phyloP scores from a whole-genome alignment of 2,797 vertebrate species.

The Acipenser transmontanus region DNA sequence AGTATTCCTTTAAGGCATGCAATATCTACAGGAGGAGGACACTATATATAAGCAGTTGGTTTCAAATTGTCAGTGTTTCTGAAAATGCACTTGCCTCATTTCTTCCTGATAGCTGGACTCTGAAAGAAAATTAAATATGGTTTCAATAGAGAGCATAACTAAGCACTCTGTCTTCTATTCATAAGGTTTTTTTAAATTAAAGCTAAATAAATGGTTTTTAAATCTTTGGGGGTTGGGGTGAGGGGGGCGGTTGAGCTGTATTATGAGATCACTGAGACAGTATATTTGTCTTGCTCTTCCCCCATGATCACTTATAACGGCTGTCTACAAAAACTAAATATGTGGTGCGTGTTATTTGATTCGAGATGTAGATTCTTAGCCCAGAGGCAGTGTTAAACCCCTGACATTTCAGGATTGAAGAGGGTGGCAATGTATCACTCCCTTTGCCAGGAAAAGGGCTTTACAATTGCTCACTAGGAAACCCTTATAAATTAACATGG shows the following conservation, averaged over 20 bases:
- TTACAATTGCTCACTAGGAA: no score
- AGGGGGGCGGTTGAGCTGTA: neutral
- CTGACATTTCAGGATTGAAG: neutral
- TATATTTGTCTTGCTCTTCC: neutral
- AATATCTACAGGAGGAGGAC: no score
- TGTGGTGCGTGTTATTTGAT: neutral
- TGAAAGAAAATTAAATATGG: slow-evolving; percentile 33
- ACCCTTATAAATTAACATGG: no score
- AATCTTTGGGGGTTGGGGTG: neutral
- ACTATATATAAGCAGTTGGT: neutral
- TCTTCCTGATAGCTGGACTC: slow-evolving; percentile 49
- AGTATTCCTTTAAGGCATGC: neutral
- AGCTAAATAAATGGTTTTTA: neutral
- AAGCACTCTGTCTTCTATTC: slow-evolving; percentile 11
- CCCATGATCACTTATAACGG: neutral
- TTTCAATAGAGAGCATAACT: slow-evolving; percentile 21
- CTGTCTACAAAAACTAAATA: slow-evolving; percentile 3
- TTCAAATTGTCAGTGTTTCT: slow-evolving; percentile 3
- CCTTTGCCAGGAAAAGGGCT: no score
- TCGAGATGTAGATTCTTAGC: slow-evolving; percentile 23
- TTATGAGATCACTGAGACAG: neutral
- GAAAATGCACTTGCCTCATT: slow-evolving; percentile 55
- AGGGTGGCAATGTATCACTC: no score
- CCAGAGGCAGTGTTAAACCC: slow-evolving; percentile 29
- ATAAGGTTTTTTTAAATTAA: slow-evolving; percentile 5